Percentiles rank a stretch among this genome's conserved stretches.
Evolutionary conservation across 2,113 vertebrate species (phyloP).

Genomic region (Columba livia): DNA sequence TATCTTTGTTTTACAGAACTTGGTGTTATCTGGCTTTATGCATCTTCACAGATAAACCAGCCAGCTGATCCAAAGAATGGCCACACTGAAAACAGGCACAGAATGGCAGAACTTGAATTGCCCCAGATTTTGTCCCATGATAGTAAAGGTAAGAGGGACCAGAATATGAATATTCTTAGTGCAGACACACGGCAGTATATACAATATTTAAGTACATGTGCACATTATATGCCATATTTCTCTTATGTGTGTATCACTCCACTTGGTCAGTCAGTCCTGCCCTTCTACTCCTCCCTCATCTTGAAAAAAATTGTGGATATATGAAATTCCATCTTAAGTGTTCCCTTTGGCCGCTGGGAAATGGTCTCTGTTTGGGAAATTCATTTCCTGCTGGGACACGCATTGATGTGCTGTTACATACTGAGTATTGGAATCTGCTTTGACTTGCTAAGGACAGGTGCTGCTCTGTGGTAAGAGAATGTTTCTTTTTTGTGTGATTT

Average conservation of each 20-base stretch:
- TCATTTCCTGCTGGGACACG: not conserved
- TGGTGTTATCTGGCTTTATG: not conserved
- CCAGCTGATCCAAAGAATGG: not conserved
- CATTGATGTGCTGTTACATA: not conserved
- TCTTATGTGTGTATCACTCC: not conserved
- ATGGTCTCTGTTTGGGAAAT: not conserved
- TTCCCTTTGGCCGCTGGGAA: not conserved
- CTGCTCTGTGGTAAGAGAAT: not conserved
- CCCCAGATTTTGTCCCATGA: not conserved
- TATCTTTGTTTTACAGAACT: not conserved
- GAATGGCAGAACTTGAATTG: not conserved
- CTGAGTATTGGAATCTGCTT: not conserved
- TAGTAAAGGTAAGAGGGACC: not conserved
- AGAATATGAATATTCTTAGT: not conserved
- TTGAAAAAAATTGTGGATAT: not conserved
- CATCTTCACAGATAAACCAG: not conserved
- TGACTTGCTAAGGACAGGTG: not conserved
- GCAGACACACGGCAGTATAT: fast-evolving
- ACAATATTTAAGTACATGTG: too few relatives aligned
- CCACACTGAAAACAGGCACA: not conserved
- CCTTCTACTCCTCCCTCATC: not conserved
- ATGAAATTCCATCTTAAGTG: not conserved
- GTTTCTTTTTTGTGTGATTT: not conserved
- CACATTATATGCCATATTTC: not conserved
- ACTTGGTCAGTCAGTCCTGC: not conserved